phyloP scores from a whole-genome alignment of 1,140 invertebrate genomes.

The Trichoplusia ni region DNA sequence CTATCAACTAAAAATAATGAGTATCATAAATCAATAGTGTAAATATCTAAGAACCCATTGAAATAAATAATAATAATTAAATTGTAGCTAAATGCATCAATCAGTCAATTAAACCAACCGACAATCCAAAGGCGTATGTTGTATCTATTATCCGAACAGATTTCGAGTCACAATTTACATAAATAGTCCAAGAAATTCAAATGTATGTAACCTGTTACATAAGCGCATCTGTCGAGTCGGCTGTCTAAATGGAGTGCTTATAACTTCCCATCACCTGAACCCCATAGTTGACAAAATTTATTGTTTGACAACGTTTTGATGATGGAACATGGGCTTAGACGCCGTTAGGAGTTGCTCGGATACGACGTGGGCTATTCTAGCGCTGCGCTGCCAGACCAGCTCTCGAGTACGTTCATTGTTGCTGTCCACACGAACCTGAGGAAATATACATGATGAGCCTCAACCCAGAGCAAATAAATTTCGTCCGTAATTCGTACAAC shows the following conservation, averaged over 20 bases:
- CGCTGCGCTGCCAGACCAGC: slow-evolving; percentile 90
- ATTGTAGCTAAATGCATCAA: slow-evolving; percentile 1
- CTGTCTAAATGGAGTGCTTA: slow-evolving; percentile 14
- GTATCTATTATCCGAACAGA: background rate
- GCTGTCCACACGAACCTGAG: slow-evolving; percentile 90
- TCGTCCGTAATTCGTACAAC: too few relatives aligned
- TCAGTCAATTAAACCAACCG: slow-evolving; percentile 23
- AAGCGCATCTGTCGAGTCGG: slow-evolving; percentile 25
- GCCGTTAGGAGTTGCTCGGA: slow-evolving; percentile 89
- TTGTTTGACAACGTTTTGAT: slow-evolving; percentile 50
- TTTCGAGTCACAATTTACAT: background rate
- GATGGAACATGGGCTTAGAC: slow-evolving; percentile 87
- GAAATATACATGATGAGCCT: too few relatives aligned
- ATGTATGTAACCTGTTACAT: background rate
- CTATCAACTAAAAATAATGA: slow-evolving; percentile 53
- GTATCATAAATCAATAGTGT: slow-evolving; percentile 49
- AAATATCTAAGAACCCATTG: slow-evolving; percentile 11
- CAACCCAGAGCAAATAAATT: too few relatives aligned
- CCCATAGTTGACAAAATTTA: slow-evolving; percentile 31
- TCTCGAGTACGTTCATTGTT: slow-evolving; percentile 92
- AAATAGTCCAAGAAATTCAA: background rate
- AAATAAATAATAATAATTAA: background rate
- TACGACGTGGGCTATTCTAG: slow-evolving; percentile 90
- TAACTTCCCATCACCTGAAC: slow-evolving; percentile 9
- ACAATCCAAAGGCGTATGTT: slow-evolving; percentile 26